phyloP scores from a whole-genome alignment of 2,888 invertebrate genomes.

The Diaprepes abbreviatus region DNA sequence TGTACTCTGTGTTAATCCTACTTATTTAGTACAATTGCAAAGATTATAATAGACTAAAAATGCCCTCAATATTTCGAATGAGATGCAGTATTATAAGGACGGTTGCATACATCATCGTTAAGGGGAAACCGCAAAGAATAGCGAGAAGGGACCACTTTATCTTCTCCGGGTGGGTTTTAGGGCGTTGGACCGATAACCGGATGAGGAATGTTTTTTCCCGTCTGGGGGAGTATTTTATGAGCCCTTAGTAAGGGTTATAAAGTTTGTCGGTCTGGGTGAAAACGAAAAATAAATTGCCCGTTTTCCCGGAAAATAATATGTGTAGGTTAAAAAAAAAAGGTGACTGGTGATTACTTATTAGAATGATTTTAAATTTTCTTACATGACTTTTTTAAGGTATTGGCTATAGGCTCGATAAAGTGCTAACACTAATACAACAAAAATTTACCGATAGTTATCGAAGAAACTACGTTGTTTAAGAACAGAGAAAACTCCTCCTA shows the following conservation, averaged over 20 bases:
- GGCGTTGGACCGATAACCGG: conserved; percentile 44
- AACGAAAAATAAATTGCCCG: conserved; percentile 20
- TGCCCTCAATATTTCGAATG: too few species aligned
- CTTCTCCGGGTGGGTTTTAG: conserved; percentile 33
- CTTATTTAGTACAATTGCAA: too few species aligned
- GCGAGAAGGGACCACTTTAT: conserved; percentile 37
- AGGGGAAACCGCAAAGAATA: conserved; percentile 39
- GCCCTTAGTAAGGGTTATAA: conserved; percentile 32
- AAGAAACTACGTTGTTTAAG: too few species aligned
- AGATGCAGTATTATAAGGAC: conserved; percentile 31
- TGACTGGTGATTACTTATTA: neutral
- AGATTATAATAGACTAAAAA: too few species aligned
- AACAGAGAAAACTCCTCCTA: too few species aligned
- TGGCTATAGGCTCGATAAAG: too few species aligned
- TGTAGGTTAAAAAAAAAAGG: conserved; percentile 8
- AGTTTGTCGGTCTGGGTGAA: conserved; percentile 25
- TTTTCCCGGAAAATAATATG: conserved; percentile 15
- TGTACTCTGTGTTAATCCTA: too few species aligned
- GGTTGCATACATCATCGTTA: conserved; percentile 40
- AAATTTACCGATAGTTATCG: too few species aligned
- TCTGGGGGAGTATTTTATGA: conserved; percentile 38
- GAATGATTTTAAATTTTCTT: too few species aligned
- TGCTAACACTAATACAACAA: too few species aligned
- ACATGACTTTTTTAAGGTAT: too few species aligned
- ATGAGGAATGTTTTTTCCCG: conserved; percentile 42